Evolutionary conservation across 2,797 vertebrate genomes (phyloP).

Genomic region (Acanthopagrus latus): DNA sequence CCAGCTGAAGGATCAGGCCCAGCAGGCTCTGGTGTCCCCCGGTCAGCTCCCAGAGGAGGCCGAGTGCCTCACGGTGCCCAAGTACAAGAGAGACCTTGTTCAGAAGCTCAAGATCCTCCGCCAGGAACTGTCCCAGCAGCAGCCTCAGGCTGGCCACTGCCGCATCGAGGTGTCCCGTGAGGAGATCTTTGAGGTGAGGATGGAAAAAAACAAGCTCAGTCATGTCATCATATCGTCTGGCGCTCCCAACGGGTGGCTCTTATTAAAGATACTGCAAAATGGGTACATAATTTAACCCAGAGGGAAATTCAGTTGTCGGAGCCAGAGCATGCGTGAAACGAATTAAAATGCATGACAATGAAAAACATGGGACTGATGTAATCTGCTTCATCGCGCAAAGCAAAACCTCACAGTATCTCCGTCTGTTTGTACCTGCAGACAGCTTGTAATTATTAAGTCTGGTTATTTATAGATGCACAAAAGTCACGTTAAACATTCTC

Average conservation of each 20-base stretch:
- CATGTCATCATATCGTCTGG: conserved; percentile 19
- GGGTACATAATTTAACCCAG: conserved; percentile 22
- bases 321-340: conserved; percentile 13
- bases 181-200: conserved; percentile 96
- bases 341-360: conserved; percentile 28
- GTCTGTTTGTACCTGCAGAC: conserved; percentile 10
- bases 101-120: conserved; percentile 96
- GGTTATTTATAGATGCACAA: conserved; percentile 45
- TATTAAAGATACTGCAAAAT: conserved; percentile 22
- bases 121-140: conserved; percentile 95
- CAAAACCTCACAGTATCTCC: neutral
- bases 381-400: conserved; percentile 25
- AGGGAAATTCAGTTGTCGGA: conserved; percentile 27
- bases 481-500: conserved; percentile 34
- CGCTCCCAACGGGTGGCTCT: conserved; percentile 3
- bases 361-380: conserved; percentile 10
- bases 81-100: conserved; percentile 95
- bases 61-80: conserved; percentile 95
- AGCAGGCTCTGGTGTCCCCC: conserved; percentile 90
- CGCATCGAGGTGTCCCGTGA: conserved; percentile 97
- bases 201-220: conserved; percentile 28
- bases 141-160: conserved; percentile 96
- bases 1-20: conserved; percentile 92
- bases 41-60: conserved; percentile 93
- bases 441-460: conserved; percentile 21